phyloP scores from a whole-genome alignment of 2,888 invertebrate genomes.

The Deilephila porcellus region DNA sequence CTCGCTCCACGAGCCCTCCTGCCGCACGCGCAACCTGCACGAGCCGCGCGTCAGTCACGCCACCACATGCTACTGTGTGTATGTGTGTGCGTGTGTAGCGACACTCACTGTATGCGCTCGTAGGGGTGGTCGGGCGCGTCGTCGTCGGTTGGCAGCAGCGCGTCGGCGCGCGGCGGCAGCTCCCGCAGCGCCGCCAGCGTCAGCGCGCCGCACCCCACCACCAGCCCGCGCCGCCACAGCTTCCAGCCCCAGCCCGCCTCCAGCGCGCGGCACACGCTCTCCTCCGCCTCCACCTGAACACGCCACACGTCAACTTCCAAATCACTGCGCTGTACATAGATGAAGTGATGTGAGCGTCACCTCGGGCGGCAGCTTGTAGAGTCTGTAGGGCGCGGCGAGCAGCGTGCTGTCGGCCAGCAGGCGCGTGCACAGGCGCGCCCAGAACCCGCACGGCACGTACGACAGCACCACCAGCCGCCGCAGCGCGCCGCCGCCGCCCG shows the following conservation, averaged over 20 bases:
- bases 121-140: constrained; percentile 50
- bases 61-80: not conserved
- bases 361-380: constrained; percentile 90
- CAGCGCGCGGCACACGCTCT: constrained; percentile 84
- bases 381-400: constrained; percentile 89
- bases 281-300: constrained; percentile 84
- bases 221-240: constrained; percentile 96
- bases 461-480: constrained; percentile 95
- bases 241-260: constrained; percentile 94
- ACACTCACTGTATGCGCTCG: constrained; percentile 49
- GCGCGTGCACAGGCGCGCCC: constrained; percentile 97
- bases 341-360: constrained; percentile 54
- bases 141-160: constrained; percentile 56
- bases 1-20: constrained; percentile 94
- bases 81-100: too few species aligned
- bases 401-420: constrained; percentile 95
- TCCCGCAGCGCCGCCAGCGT: constrained; percentile 93
- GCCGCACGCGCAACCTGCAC: constrained; percentile 88
- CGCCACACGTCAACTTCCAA: not conserved
- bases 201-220: constrained; percentile 92
- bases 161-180: constrained; percentile 85
- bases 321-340: not conserved
- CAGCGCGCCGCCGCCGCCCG: constrained; percentile 84
- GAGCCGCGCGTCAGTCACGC: not conserved
- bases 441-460: constrained; percentile 99